Conservation (phyloP, 2,888 invertebrate genomes). For the Cantharis flavilabris region DNA sequence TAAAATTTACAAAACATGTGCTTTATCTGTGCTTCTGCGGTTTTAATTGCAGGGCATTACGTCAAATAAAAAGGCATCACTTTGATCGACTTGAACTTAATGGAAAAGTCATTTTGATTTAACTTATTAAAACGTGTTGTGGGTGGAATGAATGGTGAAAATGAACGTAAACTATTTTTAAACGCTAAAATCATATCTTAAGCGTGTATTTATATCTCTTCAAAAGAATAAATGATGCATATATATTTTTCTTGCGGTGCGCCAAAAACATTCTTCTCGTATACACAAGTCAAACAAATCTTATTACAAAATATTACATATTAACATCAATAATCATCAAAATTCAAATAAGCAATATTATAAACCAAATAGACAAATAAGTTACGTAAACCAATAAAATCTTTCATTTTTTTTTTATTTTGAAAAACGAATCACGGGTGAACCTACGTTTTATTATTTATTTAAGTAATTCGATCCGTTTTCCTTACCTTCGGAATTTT, state of each 20-base stretch:
- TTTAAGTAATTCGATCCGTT: background rate
- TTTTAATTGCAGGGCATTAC: conserved; percentile 21
- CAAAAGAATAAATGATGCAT: background rate
- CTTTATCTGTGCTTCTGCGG: conserved; percentile 6
- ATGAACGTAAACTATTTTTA: conserved; percentile 2
- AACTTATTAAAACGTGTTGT: background rate
- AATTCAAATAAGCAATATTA: background rate
- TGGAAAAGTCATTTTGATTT: conserved; percentile 17
- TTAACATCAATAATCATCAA: background rate
- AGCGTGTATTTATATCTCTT: background rate
- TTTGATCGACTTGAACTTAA: conserved; percentile 24
- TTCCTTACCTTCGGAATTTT: background rate
- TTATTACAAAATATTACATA: background rate
- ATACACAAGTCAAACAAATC: background rate
- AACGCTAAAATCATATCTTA: background rate
- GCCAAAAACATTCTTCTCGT: background rate
- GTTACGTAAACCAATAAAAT: background rate
- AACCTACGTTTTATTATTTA: background rate
- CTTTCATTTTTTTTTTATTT: background rate
- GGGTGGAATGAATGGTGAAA: conserved; percentile 1
- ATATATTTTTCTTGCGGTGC: background rate
- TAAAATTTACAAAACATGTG: conserved; percentile 8
- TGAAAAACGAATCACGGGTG: background rate
- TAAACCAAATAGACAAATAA: background rate
- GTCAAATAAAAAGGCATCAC: conserved; percentile 13